phyloP scores from a whole-genome alignment of 1,140 invertebrate species.

The Dendrolimus punctatus region DNA sequence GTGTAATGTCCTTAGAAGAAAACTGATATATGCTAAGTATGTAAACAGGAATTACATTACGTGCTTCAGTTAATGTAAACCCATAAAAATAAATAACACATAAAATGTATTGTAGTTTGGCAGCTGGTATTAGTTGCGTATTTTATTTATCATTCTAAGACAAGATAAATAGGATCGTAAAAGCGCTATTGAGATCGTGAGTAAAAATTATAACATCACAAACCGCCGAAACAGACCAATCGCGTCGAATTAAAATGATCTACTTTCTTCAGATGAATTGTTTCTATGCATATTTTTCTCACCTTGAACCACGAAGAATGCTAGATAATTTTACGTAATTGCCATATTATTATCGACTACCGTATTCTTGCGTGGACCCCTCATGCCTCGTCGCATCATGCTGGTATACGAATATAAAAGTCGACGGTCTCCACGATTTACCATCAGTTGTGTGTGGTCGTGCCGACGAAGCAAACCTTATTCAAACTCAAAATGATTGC shows the following conservation, averaged over 20 bases:
- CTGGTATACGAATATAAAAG: slow-evolving; percentile 65
- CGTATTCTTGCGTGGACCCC: slow-evolving; percentile 56
- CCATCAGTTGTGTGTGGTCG: slow-evolving; percentile 66
- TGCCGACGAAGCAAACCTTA: slow-evolving; percentile 62
- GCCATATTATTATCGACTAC: slow-evolving; percentile 64
- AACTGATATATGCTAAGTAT: too few relatives aligned
- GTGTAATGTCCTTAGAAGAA: too few relatives aligned
- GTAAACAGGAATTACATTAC: too few relatives aligned
- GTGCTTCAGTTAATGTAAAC: slow-evolving; percentile 3
- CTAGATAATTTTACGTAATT: slow-evolving; percentile 65
- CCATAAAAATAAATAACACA: neutral
- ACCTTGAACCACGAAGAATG: slow-evolving; percentile 54
- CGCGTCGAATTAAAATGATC: slow-evolving; percentile 4
- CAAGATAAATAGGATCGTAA: slow-evolving; percentile 9
- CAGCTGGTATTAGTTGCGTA: slow-evolving; percentile 16
- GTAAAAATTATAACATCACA: neutral
- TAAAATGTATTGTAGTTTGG: slow-evolving; percentile 11
- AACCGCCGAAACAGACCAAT: neutral
- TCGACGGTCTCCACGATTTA: slow-evolving; percentile 32
- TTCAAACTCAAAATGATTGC: slow-evolving; percentile 64
- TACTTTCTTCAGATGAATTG: slow-evolving; percentile 24
- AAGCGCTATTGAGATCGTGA: neutral
- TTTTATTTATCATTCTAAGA: slow-evolving; percentile 9
- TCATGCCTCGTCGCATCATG: slow-evolving; percentile 51
- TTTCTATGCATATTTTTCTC: slow-evolving; percentile 34